phyloP scores from a whole-genome alignment of 1,140 invertebrate species.

The Euschistus heros region DNA sequence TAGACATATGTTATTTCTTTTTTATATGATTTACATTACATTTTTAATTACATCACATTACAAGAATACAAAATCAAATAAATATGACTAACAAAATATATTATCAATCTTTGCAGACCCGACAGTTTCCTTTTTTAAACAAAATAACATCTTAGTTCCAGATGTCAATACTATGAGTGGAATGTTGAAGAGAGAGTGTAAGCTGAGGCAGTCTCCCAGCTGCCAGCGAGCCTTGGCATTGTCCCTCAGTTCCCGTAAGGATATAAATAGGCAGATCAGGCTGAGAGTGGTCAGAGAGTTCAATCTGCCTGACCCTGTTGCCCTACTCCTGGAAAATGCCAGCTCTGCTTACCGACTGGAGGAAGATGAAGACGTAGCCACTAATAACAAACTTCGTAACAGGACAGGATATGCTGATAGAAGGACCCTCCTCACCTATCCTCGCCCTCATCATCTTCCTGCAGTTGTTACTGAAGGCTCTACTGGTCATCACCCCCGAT shows the following conservation, averaged over 20 bases:
- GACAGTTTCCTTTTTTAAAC: too few species aligned
- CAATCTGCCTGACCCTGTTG: conserved; percentile 82
- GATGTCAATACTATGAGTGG: conserved; percentile 61
- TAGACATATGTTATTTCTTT: too few species aligned
- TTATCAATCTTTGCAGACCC: too few species aligned
- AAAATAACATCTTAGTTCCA: conserved; percentile 44
- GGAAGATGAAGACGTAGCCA: background rate
- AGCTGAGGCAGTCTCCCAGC: conserved; percentile 65
- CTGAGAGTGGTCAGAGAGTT: conserved; percentile 85
- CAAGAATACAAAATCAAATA: too few species aligned
- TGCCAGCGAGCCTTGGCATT: conserved; percentile 65
- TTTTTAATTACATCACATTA: too few species aligned
- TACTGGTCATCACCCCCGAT: conserved; percentile 34
- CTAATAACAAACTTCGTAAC: conserved; percentile 27
- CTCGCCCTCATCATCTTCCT: conserved; percentile 38
- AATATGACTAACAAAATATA: too few species aligned
- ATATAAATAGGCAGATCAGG: conserved; percentile 68
- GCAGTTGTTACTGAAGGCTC: conserved; percentile 53
- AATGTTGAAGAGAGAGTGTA: conserved; percentile 77
- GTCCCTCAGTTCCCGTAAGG: conserved; percentile 60
- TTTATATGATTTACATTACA: too few species aligned
- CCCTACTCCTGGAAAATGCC: conserved; percentile 64
- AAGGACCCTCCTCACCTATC: conserved; percentile 46
- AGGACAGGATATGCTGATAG: conserved; percentile 27
- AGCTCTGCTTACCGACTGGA: background rate